Conservation (phyloP, 2,888 invertebrate species). For the Temnothorax ravouxi region DNA sequence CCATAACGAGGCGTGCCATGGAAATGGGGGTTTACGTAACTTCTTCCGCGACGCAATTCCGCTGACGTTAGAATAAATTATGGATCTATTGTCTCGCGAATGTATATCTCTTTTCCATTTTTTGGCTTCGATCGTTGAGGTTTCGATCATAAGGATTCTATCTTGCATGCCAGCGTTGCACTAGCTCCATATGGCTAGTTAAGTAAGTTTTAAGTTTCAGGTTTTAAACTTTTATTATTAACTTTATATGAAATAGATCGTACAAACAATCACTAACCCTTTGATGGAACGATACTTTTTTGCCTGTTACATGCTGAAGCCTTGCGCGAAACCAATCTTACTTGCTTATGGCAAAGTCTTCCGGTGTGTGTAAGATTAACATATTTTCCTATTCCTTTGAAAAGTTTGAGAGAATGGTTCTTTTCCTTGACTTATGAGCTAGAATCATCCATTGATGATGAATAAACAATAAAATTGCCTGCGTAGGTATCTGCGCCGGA, state of each 20-base stretch:
- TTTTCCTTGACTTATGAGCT: slow-evolving; percentile 13
- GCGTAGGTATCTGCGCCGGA: neutral
- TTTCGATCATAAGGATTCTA: neutral
- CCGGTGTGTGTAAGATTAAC: slow-evolving; percentile 3
- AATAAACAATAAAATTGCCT: slow-evolving; percentile 22
- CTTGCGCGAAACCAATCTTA: slow-evolving; percentile 16
- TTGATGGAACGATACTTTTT: neutral
- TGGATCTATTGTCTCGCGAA: slow-evolving; percentile 29
- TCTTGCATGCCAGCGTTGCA: neutral
- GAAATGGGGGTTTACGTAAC: slow-evolving; percentile 43
- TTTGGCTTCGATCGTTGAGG: neutral
- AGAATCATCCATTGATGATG: neutral
- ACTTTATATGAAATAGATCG: neutral
- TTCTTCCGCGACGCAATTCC: slow-evolving; percentile 29
- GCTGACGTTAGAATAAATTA: slow-evolving; percentile 37
- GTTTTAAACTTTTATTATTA: too few relatives aligned
- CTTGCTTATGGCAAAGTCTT: slow-evolving; percentile 10
- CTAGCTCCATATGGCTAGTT: too few relatives aligned
- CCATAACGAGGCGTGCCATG: slow-evolving; percentile 24
- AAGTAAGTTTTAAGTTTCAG: neutral
- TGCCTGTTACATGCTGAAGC: neutral
- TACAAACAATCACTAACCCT: neutral
- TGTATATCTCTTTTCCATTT: neutral
- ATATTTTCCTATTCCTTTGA: slow-evolving; percentile 31
- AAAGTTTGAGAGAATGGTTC: slow-evolving; percentile 8